Evolutionary conservation across 2,113 vertebrate genomes (phyloP).

Genomic region (Candoia aspera): DNA sequence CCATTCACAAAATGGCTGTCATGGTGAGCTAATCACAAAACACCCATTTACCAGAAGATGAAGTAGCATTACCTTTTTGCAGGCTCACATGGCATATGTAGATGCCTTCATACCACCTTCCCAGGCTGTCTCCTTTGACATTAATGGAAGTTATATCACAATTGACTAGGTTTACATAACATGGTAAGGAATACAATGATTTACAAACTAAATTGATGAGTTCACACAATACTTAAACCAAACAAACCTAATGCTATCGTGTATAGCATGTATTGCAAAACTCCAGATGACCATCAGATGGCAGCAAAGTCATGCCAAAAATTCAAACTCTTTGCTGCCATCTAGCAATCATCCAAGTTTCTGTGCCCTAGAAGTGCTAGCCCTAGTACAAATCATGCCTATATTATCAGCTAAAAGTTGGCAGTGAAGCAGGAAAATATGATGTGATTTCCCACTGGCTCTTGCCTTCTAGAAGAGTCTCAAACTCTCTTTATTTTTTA

Average conservation of each 20-base stretch:
- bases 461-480: not conserved
- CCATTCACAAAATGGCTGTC: not conserved
- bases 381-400: not conserved
- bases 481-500: too few species aligned
- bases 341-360: not conserved
- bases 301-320: not conserved
- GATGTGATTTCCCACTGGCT: not conserved
- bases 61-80: not conserved
- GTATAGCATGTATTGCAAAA: not conserved
- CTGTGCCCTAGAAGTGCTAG: not conserved
- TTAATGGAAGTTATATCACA: not conserved
- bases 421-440: not conserved
- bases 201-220: not conserved
- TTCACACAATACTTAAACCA: not conserved
- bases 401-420: not conserved
- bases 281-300: not conserved
- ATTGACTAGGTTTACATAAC: not conserved
- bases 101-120: not conserved
- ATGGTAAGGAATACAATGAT: not conserved
- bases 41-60: not conserved
- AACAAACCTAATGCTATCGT: not conserved
- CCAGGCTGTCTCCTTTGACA: not conserved
- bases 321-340: not conserved
- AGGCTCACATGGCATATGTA: not conserved
- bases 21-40: not conserved